These are phyloP conservation scores for Callipepla californica DNA, from an alignment of 2,113 vertebrate species.

Conservation along the genomic window DNA sequence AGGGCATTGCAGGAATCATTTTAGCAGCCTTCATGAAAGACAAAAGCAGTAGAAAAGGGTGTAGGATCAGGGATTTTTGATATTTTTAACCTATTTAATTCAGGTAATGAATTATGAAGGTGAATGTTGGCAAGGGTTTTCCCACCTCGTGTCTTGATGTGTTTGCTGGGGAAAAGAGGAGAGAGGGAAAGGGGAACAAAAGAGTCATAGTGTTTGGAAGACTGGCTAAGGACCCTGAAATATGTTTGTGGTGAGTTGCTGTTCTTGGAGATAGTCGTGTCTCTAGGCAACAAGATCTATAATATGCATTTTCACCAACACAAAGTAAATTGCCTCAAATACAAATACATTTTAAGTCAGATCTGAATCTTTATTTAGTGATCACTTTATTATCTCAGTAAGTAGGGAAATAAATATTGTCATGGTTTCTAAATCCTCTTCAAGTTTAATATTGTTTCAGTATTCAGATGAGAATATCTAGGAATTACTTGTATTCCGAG, in stretches of 20 bases:
- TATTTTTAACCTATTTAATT: not conserved
- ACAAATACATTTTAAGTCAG: conserved; percentile 25
- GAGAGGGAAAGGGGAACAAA: not conserved
- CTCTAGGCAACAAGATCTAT: conserved; percentile 53
- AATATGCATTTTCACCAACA: not conserved
- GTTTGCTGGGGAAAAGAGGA: not conserved
- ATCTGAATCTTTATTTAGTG: not conserved
- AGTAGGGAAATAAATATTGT: conserved; percentile 4
- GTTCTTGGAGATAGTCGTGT: conserved; percentile 14
- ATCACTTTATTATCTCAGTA: conserved; percentile 6
- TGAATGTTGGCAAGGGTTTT: not conserved
- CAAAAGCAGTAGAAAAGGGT: not conserved
- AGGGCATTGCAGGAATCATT: not conserved
- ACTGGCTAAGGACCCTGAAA: conserved; percentile 1
- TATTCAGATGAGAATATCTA: not conserved
- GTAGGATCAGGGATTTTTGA: not conserved
- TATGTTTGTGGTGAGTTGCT: not conserved
- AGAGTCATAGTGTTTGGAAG: not conserved
- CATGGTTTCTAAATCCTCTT: not conserved
- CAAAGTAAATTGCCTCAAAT: conserved; percentile 21
- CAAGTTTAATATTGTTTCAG: not conserved
- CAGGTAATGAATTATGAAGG: not conserved
- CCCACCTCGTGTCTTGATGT: not conserved
- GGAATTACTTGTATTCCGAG: not conserved
- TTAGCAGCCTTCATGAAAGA: not conserved